Evolutionary conservation across 2,113 vertebrate species (phyloP).

Genomic region (Argyrosomus japonicus): DNA sequence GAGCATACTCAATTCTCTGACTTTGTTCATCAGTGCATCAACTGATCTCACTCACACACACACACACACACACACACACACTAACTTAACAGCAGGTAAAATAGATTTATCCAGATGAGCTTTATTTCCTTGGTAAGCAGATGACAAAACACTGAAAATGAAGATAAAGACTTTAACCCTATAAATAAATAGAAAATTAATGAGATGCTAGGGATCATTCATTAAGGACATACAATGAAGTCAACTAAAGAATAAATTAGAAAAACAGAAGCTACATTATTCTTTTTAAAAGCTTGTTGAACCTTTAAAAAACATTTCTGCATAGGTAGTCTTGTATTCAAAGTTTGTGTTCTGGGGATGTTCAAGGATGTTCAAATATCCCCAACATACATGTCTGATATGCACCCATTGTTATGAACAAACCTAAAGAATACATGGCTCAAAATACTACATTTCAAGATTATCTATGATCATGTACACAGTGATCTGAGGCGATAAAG

Average conservation of each 20-base stretch:
- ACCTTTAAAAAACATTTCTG: constrained; percentile 73
- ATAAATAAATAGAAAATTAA: constrained; percentile 55
- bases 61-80: neutral
- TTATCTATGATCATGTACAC: constrained; percentile 40
- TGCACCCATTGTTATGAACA: constrained; percentile 23
- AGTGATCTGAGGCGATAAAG: constrained; percentile 43
- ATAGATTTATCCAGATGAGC: constrained; percentile 11
- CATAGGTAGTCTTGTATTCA: constrained; percentile 76
- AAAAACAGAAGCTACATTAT: constrained; percentile 66
- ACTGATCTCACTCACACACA: neutral
- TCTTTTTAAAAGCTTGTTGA: constrained; percentile 67
- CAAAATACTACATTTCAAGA: constrained; percentile 21
- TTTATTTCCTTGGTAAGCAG: constrained; percentile 64
- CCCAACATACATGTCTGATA: constrained; percentile 13
- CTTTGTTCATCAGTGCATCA: neutral
- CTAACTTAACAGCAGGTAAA: neutral
- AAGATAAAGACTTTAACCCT: constrained; percentile 33
- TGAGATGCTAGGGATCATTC: constrained; percentile 36
- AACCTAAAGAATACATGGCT: constrained; percentile 32
- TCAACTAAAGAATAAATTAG: constrained; percentile 50
- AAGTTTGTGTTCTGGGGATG: constrained; percentile 49
- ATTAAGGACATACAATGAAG: constrained; percentile 7
- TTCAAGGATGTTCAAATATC: constrained; percentile 39
- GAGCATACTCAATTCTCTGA: neutral
- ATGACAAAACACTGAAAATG: constrained; percentile 50